phyloP scores from a whole-genome alignment of 2,113 vertebrate genomes.

The Triplophysa tibetana region DNA sequence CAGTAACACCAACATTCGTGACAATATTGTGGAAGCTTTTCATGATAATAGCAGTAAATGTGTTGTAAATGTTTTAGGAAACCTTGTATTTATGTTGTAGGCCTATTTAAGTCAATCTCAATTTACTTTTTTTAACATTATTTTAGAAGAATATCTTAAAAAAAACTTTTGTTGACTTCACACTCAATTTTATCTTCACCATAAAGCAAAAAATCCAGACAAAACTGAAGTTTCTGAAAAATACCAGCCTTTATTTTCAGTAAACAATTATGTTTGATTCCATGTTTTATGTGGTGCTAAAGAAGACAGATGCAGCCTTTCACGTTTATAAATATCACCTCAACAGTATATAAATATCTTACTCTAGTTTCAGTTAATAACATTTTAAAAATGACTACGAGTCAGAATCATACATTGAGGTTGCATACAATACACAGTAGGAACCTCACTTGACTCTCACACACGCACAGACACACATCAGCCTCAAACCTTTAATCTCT shows the following conservation, averaged over 20 bases:
- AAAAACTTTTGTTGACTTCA: background rate
- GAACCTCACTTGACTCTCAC: constrained; percentile 51
- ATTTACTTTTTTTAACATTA: no score
- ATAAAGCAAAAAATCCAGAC: background rate
- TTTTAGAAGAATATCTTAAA: no score
- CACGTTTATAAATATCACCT: constrained; percentile 72
- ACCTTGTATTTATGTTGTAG: background rate
- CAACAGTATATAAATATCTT: constrained; percentile 75
- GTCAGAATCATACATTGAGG: constrained; percentile 57
- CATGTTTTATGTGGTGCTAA: constrained; percentile 62
- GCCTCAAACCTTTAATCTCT: constrained; percentile 47
- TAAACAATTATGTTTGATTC: constrained; percentile 69
- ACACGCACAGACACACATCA: constrained; percentile 49
- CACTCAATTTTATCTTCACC: background rate
- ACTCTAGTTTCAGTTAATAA: constrained; percentile 61
- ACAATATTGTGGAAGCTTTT: no score
- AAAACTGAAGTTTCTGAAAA: constrained; percentile 62
- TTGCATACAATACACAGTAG: constrained; percentile 52
- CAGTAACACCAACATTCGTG: no score
- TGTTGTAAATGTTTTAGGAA: background rate
- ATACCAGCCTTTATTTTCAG: constrained; percentile 76
- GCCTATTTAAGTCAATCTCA: no score
- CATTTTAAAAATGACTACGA: constrained; percentile 49
- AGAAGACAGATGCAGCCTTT: constrained; percentile 50
- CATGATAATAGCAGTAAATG: no score